phyloP scores from a whole-genome alignment of 2,888 invertebrate species.

The Rhorus exstirpatorius region DNA sequence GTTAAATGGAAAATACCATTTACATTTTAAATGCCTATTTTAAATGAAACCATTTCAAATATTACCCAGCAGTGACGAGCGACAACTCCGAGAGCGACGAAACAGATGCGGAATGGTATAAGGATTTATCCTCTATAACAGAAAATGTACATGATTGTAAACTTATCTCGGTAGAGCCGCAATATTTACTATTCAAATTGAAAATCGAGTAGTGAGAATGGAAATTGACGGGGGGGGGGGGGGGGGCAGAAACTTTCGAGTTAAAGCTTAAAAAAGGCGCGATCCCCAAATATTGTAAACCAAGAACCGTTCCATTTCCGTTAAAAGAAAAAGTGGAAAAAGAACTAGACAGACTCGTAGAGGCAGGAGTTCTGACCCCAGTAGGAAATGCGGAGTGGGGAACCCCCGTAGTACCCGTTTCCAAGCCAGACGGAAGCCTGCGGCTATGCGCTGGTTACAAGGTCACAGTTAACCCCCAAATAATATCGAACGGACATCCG shows the following conservation, averaged over 20 bases:
- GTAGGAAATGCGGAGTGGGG: slow-evolving; percentile 74
- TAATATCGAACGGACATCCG: slow-evolving; percentile 62
- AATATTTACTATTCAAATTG: slow-evolving; percentile 34
- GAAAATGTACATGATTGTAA: slow-evolving; percentile 29
- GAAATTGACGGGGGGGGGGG: slow-evolving; percentile 48
- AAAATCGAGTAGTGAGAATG: slow-evolving; percentile 27
- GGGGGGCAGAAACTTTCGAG: background rate
- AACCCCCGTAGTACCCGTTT: slow-evolving; percentile 76
- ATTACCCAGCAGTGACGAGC: too few species aligned
- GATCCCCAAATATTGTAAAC: too few species aligned
- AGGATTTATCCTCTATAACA: slow-evolving; percentile 8
- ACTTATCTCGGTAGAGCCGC: slow-evolving; percentile 23
- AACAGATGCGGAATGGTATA: slow-evolving; percentile 12
- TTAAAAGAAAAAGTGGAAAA: too few species aligned
- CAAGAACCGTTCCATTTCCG: too few species aligned
- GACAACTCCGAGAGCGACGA: slow-evolving; percentile 14
- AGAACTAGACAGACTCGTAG: too few species aligned
- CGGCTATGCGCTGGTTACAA: slow-evolving; percentile 77
- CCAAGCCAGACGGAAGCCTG: slow-evolving; percentile 73
- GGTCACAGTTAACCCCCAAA: slow-evolving; percentile 68
- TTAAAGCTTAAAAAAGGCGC: too few species aligned
- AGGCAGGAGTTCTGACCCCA: slow-evolving; percentile 14
- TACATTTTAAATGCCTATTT: too few species aligned
- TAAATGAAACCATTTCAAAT: too few species aligned
- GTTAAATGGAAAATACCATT: too few species aligned